phyloP scores from a whole-genome alignment of 2,113 vertebrate genomes.

The Corydoras maculifer region DNA sequence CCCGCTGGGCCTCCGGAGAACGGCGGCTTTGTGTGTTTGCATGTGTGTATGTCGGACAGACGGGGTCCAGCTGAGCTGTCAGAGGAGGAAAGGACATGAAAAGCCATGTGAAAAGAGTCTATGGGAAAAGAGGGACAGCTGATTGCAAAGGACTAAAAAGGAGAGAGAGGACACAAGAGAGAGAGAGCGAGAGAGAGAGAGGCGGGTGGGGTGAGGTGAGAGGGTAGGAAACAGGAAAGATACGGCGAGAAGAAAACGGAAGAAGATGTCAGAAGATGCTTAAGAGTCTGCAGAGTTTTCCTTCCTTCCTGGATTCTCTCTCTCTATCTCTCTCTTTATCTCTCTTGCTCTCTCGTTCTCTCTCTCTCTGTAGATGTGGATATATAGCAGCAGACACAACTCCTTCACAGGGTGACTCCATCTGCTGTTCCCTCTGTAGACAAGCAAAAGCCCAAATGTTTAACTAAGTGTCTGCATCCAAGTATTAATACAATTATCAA shows the following conservation, averaged over 20 bases:
- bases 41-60: constrained; percentile 68
- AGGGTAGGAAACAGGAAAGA: not conserved
- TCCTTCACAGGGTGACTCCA: constrained; percentile 47
- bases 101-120: not conserved
- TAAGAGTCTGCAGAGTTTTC: too few relatives aligned
- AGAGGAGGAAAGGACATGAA: constrained; percentile 24
- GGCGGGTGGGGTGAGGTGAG: not conserved
- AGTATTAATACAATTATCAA: constrained; percentile 66
- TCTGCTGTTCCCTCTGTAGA: constrained; percentile 49
- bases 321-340: too few relatives aligned
- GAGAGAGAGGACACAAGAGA: constrained; percentile 14
- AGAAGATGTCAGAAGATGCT: not conserved
- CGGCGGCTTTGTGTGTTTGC: constrained; percentile 63
- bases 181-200: constrained; percentile 2
- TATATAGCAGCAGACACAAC: constrained; percentile 21
- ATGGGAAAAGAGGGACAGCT: not conserved
- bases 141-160: not conserved
- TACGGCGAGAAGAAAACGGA: not conserved
- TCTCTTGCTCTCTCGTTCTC: too few relatives aligned
- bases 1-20: constrained; percentile 58
- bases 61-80: constrained; percentile 40
- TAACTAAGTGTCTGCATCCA: constrained; percentile 63
- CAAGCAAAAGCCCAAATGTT: constrained; percentile 55
- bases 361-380: too few relatives aligned
- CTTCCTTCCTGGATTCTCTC: too few relatives aligned